Conservation (phyloP, 2,888 invertebrate species). For the Oeneis ivallda region DNA sequence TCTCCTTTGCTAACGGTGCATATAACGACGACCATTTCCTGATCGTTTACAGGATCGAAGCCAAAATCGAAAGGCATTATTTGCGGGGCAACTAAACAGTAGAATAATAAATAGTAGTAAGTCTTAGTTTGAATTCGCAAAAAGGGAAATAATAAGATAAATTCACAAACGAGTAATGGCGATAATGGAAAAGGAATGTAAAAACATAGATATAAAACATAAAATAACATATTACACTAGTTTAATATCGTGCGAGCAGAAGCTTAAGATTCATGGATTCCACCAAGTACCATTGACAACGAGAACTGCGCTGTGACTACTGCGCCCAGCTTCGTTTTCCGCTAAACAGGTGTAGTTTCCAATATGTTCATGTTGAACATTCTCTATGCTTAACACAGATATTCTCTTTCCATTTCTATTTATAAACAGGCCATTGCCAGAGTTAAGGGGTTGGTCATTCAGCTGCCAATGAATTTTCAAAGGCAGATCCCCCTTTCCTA, state of each 20-base stretch:
- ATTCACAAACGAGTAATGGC: conserved; percentile 26
- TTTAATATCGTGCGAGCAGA: conserved; percentile 57
- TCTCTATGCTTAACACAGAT: conserved; percentile 85
- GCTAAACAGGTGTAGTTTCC: conserved; percentile 85
- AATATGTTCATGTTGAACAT: conserved; percentile 81
- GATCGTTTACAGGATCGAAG: conserved; percentile 84
- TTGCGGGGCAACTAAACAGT: conserved; percentile 84
- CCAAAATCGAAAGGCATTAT: conserved; percentile 88
- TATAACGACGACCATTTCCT: conserved; percentile 85
- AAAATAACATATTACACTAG: conserved; percentile 37
- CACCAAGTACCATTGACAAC: conserved; percentile 84
- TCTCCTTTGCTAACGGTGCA: conserved; percentile 90
- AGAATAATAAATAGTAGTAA: conserved; percentile 29
- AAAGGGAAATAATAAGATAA: conserved; percentile 3
- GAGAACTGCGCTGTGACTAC: conserved; percentile 84
- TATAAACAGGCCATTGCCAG: conserved; percentile 81
- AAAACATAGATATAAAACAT: conserved; percentile 39
- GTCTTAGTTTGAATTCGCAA: conserved; percentile 2
- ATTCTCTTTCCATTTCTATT: conserved; percentile 84
- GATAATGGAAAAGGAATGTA: conserved; percentile 30
- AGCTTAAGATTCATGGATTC: conserved; percentile 42
- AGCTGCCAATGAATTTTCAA: conserved; percentile 87
- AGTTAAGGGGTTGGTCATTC: conserved; percentile 79
- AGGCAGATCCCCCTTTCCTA: conserved; percentile 87
- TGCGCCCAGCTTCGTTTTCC: conserved; percentile 84